phyloP scores from a whole-genome alignment of 2,888 invertebrate genomes.

The Coelogynopora nodosa region DNA sequence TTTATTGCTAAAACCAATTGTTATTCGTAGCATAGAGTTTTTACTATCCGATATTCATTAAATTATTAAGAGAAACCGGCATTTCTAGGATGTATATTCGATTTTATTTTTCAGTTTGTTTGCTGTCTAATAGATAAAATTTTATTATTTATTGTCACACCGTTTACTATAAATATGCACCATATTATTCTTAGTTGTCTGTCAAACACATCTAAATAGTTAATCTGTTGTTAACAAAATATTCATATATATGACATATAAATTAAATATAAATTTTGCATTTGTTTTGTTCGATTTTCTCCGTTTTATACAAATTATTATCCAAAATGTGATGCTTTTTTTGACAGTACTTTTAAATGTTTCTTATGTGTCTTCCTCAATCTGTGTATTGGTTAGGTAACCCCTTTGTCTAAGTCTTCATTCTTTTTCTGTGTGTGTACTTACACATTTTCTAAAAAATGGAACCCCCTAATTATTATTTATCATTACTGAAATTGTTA shows the following conservation, averaged over 20 bases:
- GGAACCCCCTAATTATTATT: too few species aligned
- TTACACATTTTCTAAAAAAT: slow-evolving; percentile 13
- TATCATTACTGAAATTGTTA: not conserved
- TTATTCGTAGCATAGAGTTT: not conserved
- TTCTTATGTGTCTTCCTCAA: not conserved
- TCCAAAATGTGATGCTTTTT: not conserved
- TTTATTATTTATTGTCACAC: slow-evolving; percentile 18
- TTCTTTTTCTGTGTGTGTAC: not conserved
- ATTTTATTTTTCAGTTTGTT: not conserved
- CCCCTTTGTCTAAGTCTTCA: too few species aligned
- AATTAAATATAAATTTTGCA: not conserved
- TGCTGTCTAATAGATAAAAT: slow-evolving; percentile 1
- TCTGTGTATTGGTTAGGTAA: slow-evolving; percentile 10
- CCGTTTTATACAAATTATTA: not conserved
- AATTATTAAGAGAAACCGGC: too few species aligned
- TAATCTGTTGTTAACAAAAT: not conserved
- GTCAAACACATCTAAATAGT: not conserved
- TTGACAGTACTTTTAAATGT: not conserved
- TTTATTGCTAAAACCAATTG: slow-evolving; percentile 22
- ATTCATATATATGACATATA: not conserved
- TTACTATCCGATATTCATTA: too few species aligned
- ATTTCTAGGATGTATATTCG: too few species aligned
- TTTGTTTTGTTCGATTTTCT: not conserved
- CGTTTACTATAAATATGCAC: slow-evolving; percentile 2
- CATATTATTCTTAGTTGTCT: not conserved